These are phyloP conservation scores for Sabellastarte sp. DNA, from an alignment of 2,888 invertebrate genomes.

Conservation along the genomic window DNA sequence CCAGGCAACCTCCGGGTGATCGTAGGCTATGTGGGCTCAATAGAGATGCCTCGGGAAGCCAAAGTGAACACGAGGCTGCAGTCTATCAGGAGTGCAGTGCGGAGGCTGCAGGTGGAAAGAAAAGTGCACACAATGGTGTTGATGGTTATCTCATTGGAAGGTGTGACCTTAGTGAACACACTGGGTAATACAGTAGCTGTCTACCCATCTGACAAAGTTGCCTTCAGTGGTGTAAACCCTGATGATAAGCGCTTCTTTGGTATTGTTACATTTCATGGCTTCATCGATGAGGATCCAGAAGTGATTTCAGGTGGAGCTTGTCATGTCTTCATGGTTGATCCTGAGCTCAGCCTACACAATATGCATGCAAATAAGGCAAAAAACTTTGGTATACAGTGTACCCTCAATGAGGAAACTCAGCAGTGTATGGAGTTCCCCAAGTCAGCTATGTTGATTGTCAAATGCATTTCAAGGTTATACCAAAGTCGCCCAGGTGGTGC, in stretches of 20 bases:
- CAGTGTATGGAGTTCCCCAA: not conserved
- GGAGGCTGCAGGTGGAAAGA: constrained; percentile 84
- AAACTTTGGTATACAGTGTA: constrained; percentile 79
- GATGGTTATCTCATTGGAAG: constrained; percentile 79
- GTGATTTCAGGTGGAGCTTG: constrained; percentile 71
- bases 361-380: constrained; percentile 78
- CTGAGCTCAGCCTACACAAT: constrained; percentile 78
- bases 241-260: constrained; percentile 92
- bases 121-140: constrained; percentile 72
- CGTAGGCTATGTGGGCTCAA: constrained; percentile 89
- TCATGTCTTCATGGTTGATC: constrained; percentile 91
- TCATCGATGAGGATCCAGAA: constrained; percentile 32
- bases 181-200: constrained; percentile 79
- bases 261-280: constrained; percentile 71
- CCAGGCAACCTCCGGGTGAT: constrained; percentile 47
- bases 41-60: constrained; percentile 78
- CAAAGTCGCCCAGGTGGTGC: not conserved
- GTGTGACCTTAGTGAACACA: constrained; percentile 73
- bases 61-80: constrained; percentile 64
- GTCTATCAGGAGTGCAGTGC: constrained; percentile 80
- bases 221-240: constrained; percentile 72
- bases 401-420: constrained; percentile 59
- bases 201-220: constrained; percentile 81
- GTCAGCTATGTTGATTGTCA: not conserved
- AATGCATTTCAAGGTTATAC: not conserved